phyloP scores from a whole-genome alignment of 2,888 invertebrate species.

The Campoplex nolae region DNA sequence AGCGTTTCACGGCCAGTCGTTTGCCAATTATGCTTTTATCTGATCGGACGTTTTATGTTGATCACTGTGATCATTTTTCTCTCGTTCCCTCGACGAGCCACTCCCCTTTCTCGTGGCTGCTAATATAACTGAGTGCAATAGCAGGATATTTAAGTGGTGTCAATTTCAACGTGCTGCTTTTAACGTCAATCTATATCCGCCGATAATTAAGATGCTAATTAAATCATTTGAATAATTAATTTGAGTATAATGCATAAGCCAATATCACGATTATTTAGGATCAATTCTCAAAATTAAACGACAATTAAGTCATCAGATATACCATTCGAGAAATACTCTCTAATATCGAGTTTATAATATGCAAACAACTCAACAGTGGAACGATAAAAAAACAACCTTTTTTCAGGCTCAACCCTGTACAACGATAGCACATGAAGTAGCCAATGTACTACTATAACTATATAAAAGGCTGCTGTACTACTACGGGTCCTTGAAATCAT shows the following conservation, averaged over 20 bases:
- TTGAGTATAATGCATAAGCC: slow-evolving; percentile 14
- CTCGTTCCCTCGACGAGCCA: slow-evolving; percentile 17
- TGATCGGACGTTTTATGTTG: slow-evolving; percentile 67
- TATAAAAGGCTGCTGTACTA: background rate
- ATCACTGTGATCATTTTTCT: slow-evolving; percentile 67
- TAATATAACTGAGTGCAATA: slow-evolving; percentile 49
- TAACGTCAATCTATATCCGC: slow-evolving; percentile 33
- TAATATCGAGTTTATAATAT: background rate
- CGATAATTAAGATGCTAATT: slow-evolving; percentile 43
- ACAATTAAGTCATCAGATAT: slow-evolving; percentile 22
- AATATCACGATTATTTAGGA: slow-evolving; percentile 14
- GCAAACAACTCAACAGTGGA: slow-evolving; percentile 7
- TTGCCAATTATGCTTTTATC: slow-evolving; percentile 69
- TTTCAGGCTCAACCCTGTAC: slow-evolving; percentile 16
- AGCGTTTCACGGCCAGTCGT: slow-evolving; percentile 64
- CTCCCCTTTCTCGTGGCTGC: slow-evolving; percentile 51
- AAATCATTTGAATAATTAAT: slow-evolving; percentile 46
- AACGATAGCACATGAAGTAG: slow-evolving; percentile 50
- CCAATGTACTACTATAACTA: slow-evolving; percentile 41
- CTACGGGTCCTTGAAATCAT: slow-evolving; percentile 64
- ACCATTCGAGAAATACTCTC: background rate
- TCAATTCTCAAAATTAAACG: slow-evolving; percentile 34
- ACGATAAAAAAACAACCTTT: slow-evolving; percentile 39
- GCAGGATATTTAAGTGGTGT: slow-evolving; percentile 36
- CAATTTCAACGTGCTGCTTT: slow-evolving; percentile 30